Conservation (phyloP, 2,797 vertebrate species). For the Leucoraja ocellata region DNA sequence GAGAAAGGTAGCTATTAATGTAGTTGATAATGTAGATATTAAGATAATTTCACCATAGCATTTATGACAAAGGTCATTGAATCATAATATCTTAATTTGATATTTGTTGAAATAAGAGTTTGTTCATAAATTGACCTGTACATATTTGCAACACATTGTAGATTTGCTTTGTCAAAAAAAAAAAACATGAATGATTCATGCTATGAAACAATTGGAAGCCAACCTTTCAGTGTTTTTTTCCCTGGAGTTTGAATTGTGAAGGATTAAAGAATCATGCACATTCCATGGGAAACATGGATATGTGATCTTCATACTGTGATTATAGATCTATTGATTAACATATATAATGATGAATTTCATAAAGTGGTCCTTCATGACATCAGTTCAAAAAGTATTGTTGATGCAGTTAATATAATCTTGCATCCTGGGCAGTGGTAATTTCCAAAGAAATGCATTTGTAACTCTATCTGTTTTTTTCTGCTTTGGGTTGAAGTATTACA, state of each 20-base stretch:
- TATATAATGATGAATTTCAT: not conserved
- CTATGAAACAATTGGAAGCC: not conserved
- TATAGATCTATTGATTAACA: not conserved
- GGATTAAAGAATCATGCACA: not conserved
- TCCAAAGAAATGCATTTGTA: not conserved
- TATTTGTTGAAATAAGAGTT: not conserved
- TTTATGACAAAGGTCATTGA: not conserved
- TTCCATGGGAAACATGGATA: not conserved
- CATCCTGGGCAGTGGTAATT: not conserved
- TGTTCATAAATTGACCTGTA: not conserved
- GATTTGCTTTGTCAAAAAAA: not conserved
- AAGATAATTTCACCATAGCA: not conserved
- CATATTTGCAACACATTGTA: not conserved
- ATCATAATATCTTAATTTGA: not conserved
- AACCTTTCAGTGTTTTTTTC: not conserved
- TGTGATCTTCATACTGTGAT: not conserved
- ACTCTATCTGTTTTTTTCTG: not conserved
- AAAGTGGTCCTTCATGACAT: not conserved
- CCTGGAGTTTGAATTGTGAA: not conserved
- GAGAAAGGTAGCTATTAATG: not conserved
- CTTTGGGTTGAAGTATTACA: not conserved
- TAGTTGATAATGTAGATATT: not conserved
- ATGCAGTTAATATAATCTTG: not conserved
- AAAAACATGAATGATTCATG: not conserved
- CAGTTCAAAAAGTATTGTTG: not conserved